A percentile compares a stretch with the other conserved stretches of the same genome.
Conservation (phyloP, 1,140 invertebrate species). For the Bathynomus jamesi region DNA sequence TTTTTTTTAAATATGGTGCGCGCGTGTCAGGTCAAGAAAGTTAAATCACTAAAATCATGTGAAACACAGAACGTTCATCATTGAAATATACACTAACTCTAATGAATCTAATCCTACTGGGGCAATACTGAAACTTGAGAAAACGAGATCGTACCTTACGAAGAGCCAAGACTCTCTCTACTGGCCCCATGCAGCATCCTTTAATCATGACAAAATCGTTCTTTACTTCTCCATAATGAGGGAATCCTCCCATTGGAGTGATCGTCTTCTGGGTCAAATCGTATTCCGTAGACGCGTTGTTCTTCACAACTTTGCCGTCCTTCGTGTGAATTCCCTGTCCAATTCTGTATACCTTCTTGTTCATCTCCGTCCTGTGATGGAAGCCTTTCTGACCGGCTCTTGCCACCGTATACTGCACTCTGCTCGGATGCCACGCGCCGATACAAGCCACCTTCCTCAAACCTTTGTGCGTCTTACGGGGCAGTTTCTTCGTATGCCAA, state of each 20-base stretch:
- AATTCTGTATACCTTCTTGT: constrained; percentile 99
- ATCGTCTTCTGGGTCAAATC: constrained; percentile 98
- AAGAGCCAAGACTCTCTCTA: constrained; percentile 96
- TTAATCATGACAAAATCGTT: constrained; percentile 99
- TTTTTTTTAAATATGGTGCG: too few relatives aligned
- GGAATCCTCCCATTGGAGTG: constrained; percentile 99
- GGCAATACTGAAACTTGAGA: neutral
- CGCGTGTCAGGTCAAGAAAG: too few relatives aligned
- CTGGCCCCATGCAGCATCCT: constrained; percentile 94
- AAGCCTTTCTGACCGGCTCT: constrained; percentile 99
- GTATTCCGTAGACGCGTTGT: constrained; percentile 96
- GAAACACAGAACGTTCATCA: constrained; percentile 2
- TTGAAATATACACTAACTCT: neutral
- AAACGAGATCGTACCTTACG: constrained; percentile 82
- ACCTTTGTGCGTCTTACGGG: constrained; percentile 99
- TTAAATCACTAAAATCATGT: constrained; percentile 16
- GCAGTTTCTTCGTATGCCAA: constrained; percentile 99
- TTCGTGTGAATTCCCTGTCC: constrained; percentile 87
- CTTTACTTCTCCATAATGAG: constrained; percentile 98
- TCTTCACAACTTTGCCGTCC: constrained; percentile 93
- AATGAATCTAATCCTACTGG: neutral
- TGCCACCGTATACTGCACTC: constrained; percentile 97
- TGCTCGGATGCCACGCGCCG: constrained; percentile 99
- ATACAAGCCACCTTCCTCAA: constrained; percentile 99
- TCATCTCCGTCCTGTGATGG: constrained; percentile 99